Percentiles rank a stretch among this genome's conserved stretches.
Conservation (phyloP, 2,113 vertebrate genomes). For the Bubo blakistoni region DNA sequence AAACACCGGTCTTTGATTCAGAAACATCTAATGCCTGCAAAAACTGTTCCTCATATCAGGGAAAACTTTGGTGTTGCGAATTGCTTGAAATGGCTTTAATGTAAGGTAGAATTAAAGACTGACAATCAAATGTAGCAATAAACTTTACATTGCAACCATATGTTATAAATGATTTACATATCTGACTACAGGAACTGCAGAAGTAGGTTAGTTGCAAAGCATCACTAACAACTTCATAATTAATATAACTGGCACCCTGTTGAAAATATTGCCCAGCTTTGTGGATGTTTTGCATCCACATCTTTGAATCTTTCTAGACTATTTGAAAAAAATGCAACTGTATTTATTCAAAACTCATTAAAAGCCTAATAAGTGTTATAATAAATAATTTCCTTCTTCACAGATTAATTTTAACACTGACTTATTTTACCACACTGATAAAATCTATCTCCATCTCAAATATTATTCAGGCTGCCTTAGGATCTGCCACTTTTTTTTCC, state of each 20-base stretch:
- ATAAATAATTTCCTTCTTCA: constrained; percentile 30
- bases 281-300: not conserved
- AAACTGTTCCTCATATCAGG: not conserved
- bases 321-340: not conserved
- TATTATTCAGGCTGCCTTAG: constrained; percentile 17
- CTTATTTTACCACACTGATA: constrained; percentile 19
- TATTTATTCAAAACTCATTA: not conserved
- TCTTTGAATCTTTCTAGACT: not conserved
- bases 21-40: not conserved
- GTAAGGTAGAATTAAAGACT: not conserved
- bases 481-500: not conserved
- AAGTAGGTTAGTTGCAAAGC: not conserved
- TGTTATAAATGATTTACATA: not conserved
- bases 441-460: not conserved
- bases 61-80: not conserved
- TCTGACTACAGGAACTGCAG: not conserved
- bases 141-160: not conserved
- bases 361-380: not conserved
- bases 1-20: not conserved
- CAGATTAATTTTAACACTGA: not conserved
- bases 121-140: not conserved
- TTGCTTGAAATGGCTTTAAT: not conserved
- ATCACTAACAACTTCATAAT: not conserved
- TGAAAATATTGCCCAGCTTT: not conserved
- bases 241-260: not conserved